Conservation (phyloP, 2,113 vertebrate species). For the Larimichthys crocea region DNA sequence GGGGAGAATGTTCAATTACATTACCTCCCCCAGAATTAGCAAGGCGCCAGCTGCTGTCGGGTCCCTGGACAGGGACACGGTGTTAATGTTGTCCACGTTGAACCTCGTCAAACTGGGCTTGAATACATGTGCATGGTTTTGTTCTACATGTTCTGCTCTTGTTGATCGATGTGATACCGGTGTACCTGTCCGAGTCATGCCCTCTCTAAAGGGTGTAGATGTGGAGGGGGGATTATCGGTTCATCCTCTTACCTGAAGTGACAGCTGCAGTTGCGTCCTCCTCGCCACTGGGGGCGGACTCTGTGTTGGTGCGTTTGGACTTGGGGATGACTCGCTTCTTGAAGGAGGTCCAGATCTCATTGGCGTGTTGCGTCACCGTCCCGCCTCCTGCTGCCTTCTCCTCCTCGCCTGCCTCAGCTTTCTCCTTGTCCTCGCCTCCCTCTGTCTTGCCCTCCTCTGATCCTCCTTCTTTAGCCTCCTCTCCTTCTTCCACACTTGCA, state of each 20-base stretch:
- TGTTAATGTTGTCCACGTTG: neutral
- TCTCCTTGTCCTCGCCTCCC: slow-evolving; percentile 71
- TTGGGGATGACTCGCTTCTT: slow-evolving; percentile 86
- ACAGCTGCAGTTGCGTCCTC: slow-evolving; percentile 67
- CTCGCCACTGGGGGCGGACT: slow-evolving; percentile 72
- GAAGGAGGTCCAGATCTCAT: slow-evolving; percentile 87
- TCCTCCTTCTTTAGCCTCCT: slow-evolving; percentile 69
- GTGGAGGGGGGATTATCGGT: no score
- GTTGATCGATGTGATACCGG: no score
- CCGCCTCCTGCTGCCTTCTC: slow-evolving; percentile 68
- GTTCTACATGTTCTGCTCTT: neutral
- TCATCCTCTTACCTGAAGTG: slow-evolving; percentile 61
- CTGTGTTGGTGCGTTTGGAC: slow-evolving; percentile 82
- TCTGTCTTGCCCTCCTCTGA: slow-evolving; percentile 68
- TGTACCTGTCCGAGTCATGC: no score
- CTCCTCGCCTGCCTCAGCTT: no score
- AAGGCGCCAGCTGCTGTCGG: slow-evolving; percentile 14
- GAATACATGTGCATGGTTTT: no score
- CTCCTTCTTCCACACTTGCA: slow-evolving; percentile 47
- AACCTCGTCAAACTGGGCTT: neutral
- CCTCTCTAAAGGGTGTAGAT: no score
- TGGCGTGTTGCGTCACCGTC: slow-evolving; percentile 84
- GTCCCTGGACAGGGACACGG: neutral
- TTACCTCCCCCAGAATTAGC: slow-evolving; percentile 32
- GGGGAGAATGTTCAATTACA: slow-evolving; percentile 45